Conservation (phyloP, 2,888 invertebrate genomes). For the Napeogenes sylphis region DNA sequence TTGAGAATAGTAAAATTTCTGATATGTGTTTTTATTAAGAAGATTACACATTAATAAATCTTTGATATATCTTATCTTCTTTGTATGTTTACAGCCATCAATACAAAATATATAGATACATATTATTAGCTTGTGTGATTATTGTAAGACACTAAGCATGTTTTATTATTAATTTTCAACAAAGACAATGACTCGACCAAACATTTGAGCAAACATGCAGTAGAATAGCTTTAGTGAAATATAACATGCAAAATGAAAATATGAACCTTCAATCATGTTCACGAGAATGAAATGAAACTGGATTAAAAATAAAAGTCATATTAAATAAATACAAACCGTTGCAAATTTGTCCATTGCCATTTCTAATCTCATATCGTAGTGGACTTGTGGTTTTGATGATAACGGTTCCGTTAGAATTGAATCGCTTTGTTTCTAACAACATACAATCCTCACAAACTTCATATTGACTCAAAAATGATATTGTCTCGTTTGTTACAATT, state of each 20-base stretch:
- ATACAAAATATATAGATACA: not conserved
- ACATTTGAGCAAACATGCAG: slow-evolving; percentile 5
- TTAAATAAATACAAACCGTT: slow-evolving; percentile 45
- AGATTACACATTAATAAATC: too few relatives aligned
- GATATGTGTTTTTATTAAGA: too few relatives aligned
- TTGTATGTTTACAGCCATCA: too few relatives aligned
- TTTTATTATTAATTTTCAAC: not conserved
- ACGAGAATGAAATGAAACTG: too few relatives aligned
- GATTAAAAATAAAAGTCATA: slow-evolving; percentile 9
- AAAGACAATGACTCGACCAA: slow-evolving; percentile 7
- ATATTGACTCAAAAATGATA: slow-evolving; percentile 66
- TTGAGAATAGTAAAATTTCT: too few relatives aligned
- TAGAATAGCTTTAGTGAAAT: not conserved
- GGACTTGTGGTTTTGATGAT: slow-evolving; percentile 58
- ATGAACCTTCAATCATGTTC: not conserved
- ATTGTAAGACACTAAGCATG: not conserved
- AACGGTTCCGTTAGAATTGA: slow-evolving; percentile 41
- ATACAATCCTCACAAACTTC: slow-evolving; percentile 66
- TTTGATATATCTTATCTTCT: too few relatives aligned
- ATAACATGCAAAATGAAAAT: not conserved
- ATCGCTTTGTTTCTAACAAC: slow-evolving; percentile 44
- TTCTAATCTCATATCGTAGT: slow-evolving; percentile 50
- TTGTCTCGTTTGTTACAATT: slow-evolving; percentile 48
- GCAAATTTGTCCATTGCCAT: slow-evolving; percentile 53
- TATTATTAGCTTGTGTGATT: not conserved